A percentile compares a stretch with the other conserved stretches of the same genome.
These are phyloP conservation scores for Drosophila anomalata DNA, from an alignment of 2,888 invertebrate species.

Conservation along the genomic window DNA sequence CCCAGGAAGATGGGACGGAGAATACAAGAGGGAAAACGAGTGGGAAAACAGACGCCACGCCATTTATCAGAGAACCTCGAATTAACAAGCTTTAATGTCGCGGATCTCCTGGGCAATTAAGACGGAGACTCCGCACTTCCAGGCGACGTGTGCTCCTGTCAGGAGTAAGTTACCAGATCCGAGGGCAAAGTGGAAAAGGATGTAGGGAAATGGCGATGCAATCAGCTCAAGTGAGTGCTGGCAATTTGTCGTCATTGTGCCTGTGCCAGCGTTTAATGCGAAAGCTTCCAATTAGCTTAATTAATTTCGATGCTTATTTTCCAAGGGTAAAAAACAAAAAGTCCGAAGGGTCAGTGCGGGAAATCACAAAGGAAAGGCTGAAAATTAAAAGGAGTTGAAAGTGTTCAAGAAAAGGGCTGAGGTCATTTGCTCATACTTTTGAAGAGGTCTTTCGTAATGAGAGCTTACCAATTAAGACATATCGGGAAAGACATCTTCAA, in stretches of 20 bases:
- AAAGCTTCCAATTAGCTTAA: slow-evolving; percentile 36
- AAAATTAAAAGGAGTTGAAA: neutral
- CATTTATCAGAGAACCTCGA: slow-evolving; percentile 65
- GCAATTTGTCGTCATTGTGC: slow-evolving; percentile 54
- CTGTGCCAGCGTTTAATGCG: slow-evolving; percentile 29
- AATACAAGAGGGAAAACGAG: neutral
- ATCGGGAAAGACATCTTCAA: neutral
- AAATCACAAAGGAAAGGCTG: neutral
- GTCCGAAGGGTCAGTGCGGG: neutral
- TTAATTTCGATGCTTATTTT: slow-evolving; percentile 22
- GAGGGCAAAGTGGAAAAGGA: neutral
- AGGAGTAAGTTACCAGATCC: slow-evolving; percentile 1
- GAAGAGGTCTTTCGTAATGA: neutral
- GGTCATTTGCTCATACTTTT: neutral
- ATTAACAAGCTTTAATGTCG: slow-evolving; percentile 59
- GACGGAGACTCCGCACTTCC: slow-evolving; percentile 5
- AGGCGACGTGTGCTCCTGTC: neutral
- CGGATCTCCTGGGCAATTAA: slow-evolving; percentile 49
- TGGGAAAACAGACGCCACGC: slow-evolving; percentile 15
- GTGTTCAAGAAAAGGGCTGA: neutral
- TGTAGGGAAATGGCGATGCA: slow-evolving; percentile 36
- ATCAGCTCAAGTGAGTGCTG: slow-evolving; percentile 48
- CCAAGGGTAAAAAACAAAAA: neutral
- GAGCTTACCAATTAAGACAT: slow-evolving; percentile 7
- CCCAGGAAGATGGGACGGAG: neutral